phyloP scores from a whole-genome alignment of 2,797 vertebrate genomes.

The Eremophila alpestris region DNA sequence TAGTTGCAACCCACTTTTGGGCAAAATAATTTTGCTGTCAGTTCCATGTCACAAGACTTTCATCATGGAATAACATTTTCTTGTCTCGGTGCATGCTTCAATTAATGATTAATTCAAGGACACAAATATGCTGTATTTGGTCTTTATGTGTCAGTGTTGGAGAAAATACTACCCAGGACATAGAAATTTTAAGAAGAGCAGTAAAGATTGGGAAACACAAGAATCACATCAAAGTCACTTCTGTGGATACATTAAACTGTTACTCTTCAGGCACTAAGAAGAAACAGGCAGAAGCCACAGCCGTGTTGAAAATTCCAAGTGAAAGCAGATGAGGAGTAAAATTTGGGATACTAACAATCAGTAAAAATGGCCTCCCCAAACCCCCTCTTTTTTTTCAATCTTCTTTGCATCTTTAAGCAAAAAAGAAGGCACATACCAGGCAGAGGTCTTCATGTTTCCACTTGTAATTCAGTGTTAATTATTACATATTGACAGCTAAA shows the following conservation, averaged over 20 bases:
- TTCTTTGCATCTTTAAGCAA: not conserved
- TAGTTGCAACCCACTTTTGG: not conserved
- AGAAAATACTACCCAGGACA: not conserved
- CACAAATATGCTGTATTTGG: not conserved
- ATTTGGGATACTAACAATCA: not conserved
- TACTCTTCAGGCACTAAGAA: not conserved
- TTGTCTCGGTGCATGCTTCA: not conserved
- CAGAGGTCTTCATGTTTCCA: not conserved
- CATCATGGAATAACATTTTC: not conserved
- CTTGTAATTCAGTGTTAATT: not conserved
- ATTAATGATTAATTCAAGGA: not conserved
- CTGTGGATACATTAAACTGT: not conserved
- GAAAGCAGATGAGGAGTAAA: not conserved
- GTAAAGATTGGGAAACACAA: not conserved
- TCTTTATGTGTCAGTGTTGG: not conserved
- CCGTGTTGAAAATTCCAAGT: not conserved
- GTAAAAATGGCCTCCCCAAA: not conserved
- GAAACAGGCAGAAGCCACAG: not conserved
- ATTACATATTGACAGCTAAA: not conserved
- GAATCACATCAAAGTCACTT: not conserved
- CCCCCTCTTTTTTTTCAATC: rapidly evolving
- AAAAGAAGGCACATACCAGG: not conserved
- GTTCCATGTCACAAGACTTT: not conserved
- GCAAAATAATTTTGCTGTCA: not conserved
- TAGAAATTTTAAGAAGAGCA: not conserved